Evolutionary conservation across 2,888 invertebrate genomes (phyloP).

Genomic region (Blomia tropicalis): DNA sequence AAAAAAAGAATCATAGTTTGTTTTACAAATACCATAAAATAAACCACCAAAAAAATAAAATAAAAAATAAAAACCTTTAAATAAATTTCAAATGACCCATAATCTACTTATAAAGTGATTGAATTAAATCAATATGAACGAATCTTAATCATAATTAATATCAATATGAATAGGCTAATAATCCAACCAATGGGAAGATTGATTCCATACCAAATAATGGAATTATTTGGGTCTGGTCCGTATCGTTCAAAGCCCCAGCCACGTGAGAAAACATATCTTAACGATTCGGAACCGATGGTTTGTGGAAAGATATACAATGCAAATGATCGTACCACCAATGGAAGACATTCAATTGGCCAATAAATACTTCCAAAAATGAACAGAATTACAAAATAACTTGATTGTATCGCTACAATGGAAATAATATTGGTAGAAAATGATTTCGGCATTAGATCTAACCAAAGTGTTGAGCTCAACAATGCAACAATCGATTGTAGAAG

Average conservation of each 20-base stretch:
- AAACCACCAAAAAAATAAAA: no score
- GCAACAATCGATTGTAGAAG: not conserved
- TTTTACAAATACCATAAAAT: no score
- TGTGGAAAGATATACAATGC: not conserved
- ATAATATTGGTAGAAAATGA: not conserved
- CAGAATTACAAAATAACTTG: not conserved
- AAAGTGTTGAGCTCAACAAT: not conserved
- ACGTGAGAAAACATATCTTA: not conserved
- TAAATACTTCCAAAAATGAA: not conserved
- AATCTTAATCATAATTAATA: not conserved
- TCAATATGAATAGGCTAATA: not conserved
- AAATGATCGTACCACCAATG: not conserved
- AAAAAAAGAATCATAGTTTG: no score
- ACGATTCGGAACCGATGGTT: not conserved
- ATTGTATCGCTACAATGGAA: not conserved
- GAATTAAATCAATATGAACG: no score
- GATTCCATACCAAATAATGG: not conserved
- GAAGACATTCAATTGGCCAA: not conserved
- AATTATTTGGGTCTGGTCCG: no score
- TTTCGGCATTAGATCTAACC: not conserved
- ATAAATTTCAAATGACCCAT: no score
- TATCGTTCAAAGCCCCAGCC: constrained; percentile 1
- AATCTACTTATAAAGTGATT: no score
- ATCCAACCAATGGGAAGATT: not conserved
- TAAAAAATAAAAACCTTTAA: no score